phyloP scores from a whole-genome alignment of 2,113 vertebrate genomes.

The Cnemophilus loriae region DNA sequence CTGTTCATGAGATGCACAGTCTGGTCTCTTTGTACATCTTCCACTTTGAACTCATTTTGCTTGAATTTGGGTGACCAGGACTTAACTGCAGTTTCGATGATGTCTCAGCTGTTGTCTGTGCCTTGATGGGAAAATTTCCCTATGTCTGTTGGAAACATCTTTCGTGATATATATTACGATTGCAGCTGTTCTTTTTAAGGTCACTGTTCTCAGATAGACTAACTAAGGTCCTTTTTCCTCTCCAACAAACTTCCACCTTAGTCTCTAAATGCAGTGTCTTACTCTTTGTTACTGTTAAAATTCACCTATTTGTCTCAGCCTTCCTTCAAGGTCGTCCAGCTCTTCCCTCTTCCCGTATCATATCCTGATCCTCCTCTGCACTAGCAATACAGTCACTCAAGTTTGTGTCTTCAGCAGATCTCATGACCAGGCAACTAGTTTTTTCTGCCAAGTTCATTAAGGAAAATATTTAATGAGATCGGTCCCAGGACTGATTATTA shows the following conservation, averaged over 20 bases:
- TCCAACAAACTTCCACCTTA: not conserved
- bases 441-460: constrained; percentile 34
- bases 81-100: not conserved
- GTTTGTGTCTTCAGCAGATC: constrained; percentile 1
- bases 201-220: not conserved
- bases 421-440: not conserved
- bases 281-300: not conserved
- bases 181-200: not conserved
- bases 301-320: not conserved
- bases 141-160: not conserved
- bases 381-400: not conserved
- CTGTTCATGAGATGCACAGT: not conserved
- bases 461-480: constrained; percentile 51
- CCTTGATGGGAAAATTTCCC: not conserved
- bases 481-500: constrained; percentile 38
- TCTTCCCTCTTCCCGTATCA: not conserved
- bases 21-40: not conserved
- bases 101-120: not conserved
- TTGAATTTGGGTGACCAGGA: not conserved
- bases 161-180: fast-evolving
- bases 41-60: not conserved
- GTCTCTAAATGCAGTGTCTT: not conserved
- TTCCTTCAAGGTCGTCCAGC: not conserved
- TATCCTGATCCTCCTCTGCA: not conserved
- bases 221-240: not conserved